phyloP scores from a whole-genome alignment of 2,113 vertebrate species.

The Indri indri region DNA sequence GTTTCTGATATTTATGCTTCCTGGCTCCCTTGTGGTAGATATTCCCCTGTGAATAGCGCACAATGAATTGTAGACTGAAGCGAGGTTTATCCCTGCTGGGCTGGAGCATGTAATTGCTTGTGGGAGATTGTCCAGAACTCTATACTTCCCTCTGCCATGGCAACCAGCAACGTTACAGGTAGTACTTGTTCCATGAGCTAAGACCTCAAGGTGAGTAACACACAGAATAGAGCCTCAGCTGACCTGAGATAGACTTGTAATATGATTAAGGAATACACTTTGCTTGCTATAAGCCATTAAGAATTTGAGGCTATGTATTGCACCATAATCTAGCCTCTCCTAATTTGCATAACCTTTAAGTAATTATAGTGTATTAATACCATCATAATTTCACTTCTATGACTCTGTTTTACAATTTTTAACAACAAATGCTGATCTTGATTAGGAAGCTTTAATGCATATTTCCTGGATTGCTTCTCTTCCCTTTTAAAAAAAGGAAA shows the following conservation, averaged over 20 bases:
- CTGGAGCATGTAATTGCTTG: not conserved
- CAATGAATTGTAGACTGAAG: not conserved
- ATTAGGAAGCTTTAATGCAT: not conserved
- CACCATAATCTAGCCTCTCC: not conserved
- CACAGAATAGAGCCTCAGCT: not conserved
- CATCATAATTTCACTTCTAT: not conserved
- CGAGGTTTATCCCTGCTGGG: not conserved
- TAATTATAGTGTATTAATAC: not conserved
- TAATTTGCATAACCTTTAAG: not conserved
- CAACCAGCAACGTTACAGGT: not conserved
- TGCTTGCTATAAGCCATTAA: not conserved
- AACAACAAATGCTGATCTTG: not conserved
- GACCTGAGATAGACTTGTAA: not conserved
- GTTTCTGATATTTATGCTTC: not conserved
- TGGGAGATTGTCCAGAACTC: not conserved
- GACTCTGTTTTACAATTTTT: not conserved
- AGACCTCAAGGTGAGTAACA: not conserved
- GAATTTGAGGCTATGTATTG: not conserved
- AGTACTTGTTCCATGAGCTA: not conserved
- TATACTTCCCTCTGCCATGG: slow-evolving; percentile 2
- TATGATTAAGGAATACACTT: not conserved
- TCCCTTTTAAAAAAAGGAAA: slow-evolving; percentile 13
- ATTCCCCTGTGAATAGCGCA: not conserved
- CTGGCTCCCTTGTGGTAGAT: not conserved
- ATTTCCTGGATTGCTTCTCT: not conserved